Percentiles rank a stretch among this genome's conserved stretches.
Conservation (phyloP, 1,140 invertebrate genomes). For the Latrodectus geometricus region DNA sequence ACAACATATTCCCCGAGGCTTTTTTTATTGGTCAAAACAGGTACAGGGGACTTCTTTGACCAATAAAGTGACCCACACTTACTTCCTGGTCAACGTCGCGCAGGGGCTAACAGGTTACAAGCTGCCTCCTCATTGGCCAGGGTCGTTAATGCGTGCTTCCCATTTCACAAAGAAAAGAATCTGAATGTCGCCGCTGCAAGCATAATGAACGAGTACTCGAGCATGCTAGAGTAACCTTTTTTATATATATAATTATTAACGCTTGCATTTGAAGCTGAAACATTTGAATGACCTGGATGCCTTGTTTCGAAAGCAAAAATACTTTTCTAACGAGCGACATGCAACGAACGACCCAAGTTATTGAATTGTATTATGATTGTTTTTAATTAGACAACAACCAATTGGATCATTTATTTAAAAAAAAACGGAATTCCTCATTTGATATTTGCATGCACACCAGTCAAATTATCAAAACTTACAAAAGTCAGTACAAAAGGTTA, state of each 20-base stretch:
- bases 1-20: background rate
- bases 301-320: background rate
- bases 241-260: background rate
- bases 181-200: background rate
- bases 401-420: too few relatives aligned
- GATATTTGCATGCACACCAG: too few relatives aligned
- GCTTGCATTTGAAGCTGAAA: too few relatives aligned
- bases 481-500: too few relatives aligned
- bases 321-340: background rate
- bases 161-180: background rate
- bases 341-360: background rate
- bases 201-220: constrained; percentile 28
- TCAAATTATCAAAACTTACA: too few relatives aligned
- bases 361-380: background rate
- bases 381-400: background rate
- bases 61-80: constrained; percentile 45
- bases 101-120: constrained; percentile 2
- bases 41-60: constrained; percentile 30
- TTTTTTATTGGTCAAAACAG: constrained; percentile 28
- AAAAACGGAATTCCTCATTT: too few relatives aligned
- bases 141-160: constrained; percentile 38
- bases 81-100: constrained; percentile 57
- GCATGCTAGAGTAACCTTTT: background rate
- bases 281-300: background rate
- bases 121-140: constrained; percentile 42